phyloP scores from a whole-genome alignment of 1,140 invertebrate genomes.

The Dermatophagoides farinae region DNA sequence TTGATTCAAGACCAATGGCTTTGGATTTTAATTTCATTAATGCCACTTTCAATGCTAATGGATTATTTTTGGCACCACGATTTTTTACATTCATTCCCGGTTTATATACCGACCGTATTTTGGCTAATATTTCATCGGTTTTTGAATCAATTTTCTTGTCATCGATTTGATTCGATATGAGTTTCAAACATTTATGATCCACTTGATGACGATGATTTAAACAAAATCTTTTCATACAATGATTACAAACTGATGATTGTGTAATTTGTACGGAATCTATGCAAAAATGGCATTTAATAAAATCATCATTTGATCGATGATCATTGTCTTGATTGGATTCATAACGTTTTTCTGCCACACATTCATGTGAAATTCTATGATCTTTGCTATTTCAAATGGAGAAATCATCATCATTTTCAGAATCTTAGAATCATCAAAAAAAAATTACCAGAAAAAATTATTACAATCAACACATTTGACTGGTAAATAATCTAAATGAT shows the following conservation, averaged over 20 bases:
- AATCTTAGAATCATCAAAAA: too few relatives aligned
- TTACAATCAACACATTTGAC: conserved; percentile 8
- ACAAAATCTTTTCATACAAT: conserved; percentile 7
- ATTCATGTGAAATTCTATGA: conserved; percentile 7
- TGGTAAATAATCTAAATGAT: conserved; percentile 11
- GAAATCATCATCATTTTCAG: not conserved
- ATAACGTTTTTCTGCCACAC: not conserved
- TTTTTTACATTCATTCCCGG: not conserved
- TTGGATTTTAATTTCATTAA: conserved; percentile 13
- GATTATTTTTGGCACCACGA: conserved; percentile 13
- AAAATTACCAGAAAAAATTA: conserved; percentile 6
- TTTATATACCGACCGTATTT: not conserved
- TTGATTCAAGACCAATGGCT: conserved; percentile 3
- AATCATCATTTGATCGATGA: not conserved
- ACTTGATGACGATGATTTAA: conserved; percentile 1
- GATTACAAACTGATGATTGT: conserved; percentile 4
- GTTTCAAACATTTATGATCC: conserved; percentile 9
- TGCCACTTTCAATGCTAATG: conserved; percentile 10
- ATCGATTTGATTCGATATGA: too few relatives aligned
- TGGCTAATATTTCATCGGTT: not conserved
- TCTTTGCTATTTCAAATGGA: conserved; percentile 7
- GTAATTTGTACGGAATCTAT: not conserved
- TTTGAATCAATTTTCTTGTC: not conserved
- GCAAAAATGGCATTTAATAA: conserved; percentile 12
- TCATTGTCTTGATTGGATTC: not conserved